Evolutionary conservation across 92 coral and sea anemone genomes (phyloP), one percentile per base, ranked within the genome.

Genomic region (Plumapathes pennacea): DNA sequence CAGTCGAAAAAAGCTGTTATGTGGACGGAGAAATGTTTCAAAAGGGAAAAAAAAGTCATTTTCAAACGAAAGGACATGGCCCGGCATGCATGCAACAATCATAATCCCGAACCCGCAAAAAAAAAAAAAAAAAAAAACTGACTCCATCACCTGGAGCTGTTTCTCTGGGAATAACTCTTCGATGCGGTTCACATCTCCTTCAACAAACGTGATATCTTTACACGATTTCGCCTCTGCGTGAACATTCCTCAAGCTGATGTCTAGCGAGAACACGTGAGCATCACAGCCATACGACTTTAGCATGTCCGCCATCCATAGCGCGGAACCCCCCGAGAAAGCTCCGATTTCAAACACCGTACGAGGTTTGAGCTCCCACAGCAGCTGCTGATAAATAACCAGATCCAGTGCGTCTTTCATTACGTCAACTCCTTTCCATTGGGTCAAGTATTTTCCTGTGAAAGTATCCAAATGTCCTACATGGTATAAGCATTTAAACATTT

Each of bases 281-380:
- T 59, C 38, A n/a, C 46, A 8, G 3, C 68, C 68, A 19, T 56
- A 60, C 46, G 36, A 28, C 46, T 60, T 74, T 20, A 66, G 4
- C 50, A 56, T 45, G 45, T 81, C 88, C 2, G 88, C 88, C 55
- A 67, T 33, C 81, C 77, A 81, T 47, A 73, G 25, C 4, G 87
- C 82, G 21, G 70, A 73, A 28, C 81, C 87, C 2, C 87, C 87
- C 21, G 60, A 11, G 38, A 43, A 50, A 22, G 75, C 63, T 6
- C 86, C 86, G 33, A 80, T n/a, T 24, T 77, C 84, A 28, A 77
- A 47, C 39, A 75, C 50, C 0, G 82, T 75, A 18, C 28, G 47
- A 39, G 82, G 82, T 19, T 53, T 74, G 20, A 51, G 58, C 17
- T 65, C 72, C 56, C 71, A 31, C 4, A 74, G 27, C 10, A 74